These are phyloP conservation scores for pig (Sus scrofa) DNA, from an alignment of 2,113 vertebrate genomes.

Conservation along the genomic window DNA sequence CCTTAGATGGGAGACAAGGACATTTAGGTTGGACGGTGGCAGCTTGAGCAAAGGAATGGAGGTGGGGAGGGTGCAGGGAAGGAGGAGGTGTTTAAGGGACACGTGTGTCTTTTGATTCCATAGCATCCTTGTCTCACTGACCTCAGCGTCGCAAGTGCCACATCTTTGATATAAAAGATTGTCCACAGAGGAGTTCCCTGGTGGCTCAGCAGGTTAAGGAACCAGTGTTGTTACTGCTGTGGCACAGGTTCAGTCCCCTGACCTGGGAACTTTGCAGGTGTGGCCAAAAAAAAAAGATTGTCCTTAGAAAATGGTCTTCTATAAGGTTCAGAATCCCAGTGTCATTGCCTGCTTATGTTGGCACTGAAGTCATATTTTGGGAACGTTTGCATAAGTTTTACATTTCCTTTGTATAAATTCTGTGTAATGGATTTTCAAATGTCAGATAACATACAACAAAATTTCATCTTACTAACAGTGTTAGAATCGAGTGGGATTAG, in stretches of 20 bases:
- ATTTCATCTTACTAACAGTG: not conserved
- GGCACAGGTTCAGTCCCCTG: too few species aligned
- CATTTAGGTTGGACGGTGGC: not conserved
- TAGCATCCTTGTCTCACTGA: not conserved
- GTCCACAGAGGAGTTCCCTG: not conserved
- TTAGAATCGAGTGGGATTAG: not conserved
- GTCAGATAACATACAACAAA: not conserved
- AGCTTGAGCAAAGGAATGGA: not conserved
- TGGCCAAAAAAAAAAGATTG: not conserved
- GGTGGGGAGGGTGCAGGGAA: not conserved
- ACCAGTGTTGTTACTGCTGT: too few species aligned
- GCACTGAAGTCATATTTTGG: not conserved
- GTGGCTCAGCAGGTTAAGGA: too few species aligned
- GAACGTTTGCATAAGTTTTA: not conserved
- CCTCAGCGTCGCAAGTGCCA: not conserved
- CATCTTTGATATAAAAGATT: not conserved
- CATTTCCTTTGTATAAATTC: conserved; percentile 27
- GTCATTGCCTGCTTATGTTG: not conserved
- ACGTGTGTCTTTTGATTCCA: not conserved
- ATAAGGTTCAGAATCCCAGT: not conserved
- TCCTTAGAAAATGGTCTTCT: not conserved
- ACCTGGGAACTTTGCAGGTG: too few species aligned
- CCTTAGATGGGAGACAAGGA: not conserved
- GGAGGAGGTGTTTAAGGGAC: not conserved
- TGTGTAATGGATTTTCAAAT: not conserved